Percentiles rank a stretch among this genome's conserved stretches.
Evolutionary conservation across 2,888 invertebrate species (phyloP).

Genomic region (Dasypogon diadema): DNA sequence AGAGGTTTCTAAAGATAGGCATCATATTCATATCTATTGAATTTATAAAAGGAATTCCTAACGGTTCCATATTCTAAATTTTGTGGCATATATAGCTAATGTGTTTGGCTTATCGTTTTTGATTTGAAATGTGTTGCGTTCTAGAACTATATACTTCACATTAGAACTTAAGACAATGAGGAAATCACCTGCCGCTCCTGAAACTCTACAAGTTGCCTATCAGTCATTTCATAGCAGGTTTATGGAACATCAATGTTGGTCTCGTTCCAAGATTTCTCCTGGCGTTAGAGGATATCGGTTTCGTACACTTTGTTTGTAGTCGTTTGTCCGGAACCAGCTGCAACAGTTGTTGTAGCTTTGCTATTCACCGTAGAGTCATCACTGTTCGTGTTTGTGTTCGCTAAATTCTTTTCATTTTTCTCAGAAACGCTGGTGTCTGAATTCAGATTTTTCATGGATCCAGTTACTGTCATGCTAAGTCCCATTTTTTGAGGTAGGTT

Average conservation of each 20-base stretch:
- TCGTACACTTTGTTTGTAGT: slow-evolving; percentile 85
- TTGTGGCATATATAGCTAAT: not conserved
- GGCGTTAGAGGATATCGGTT: slow-evolving; percentile 91
- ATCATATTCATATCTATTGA: slow-evolving; percentile 1
- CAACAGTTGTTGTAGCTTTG: slow-evolving; percentile 58
- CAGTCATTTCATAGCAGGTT: not conserved
- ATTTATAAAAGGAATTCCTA: not conserved
- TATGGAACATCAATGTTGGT: slow-evolving; percentile 63
- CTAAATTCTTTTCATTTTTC: slow-evolving; percentile 60
- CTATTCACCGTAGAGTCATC: slow-evolving; percentile 22
- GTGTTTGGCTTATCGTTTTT: no score
- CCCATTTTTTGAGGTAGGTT: slow-evolving; percentile 88
- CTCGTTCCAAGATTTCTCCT: slow-evolving; percentile 67
- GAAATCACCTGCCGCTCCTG: slow-evolving; percentile 7
- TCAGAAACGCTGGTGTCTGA: slow-evolving; percentile 59
- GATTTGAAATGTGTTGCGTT: not conserved
- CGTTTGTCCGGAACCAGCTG: slow-evolving; percentile 57
- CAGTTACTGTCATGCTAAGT: slow-evolving; percentile 71
- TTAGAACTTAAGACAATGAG: slow-evolving; percentile 13
- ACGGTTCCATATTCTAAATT: not conserved
- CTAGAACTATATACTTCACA: slow-evolving; percentile 13
- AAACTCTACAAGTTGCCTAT: slow-evolving; percentile 1
- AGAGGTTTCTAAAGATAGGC: slow-evolving; percentile 21
- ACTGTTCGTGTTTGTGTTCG: slow-evolving; percentile 53
- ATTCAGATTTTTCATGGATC: slow-evolving; percentile 62